Evolutionary conservation across 1,140 invertebrate genomes (phyloP), one percentile per base, ranked within the genome.

Genomic region (Pachyrhynchus sulphureomaculatus): DNA sequence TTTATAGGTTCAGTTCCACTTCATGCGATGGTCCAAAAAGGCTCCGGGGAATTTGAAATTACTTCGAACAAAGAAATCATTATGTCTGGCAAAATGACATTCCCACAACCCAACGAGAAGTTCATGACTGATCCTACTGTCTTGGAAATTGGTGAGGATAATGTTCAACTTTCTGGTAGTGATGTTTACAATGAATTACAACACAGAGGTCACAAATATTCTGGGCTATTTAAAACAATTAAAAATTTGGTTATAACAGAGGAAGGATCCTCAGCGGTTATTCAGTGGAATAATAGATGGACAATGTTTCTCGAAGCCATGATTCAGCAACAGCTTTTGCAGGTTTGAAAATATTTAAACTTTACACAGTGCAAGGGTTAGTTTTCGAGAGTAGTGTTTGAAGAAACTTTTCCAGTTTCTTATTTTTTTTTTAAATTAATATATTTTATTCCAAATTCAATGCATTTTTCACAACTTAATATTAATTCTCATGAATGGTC

Each of bases 181-280:
- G 95, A 98, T 73, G 83, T 98, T 49, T 98, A 99, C 75, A 96
- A 95, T 72, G 95, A 98, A 77, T 78, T 98, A 1, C 82, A 87
- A 69, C 82, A 97, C 2, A 82, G 95, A 70, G 95, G 95, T 0
- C 96, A 98, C 72, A 88, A 96, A 64, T 98, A 98, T 60, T 45
- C 64, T 2, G 70, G 67, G 15, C 20, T 56, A 3, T 76, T 67
- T 57, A 74, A 70, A 48, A 44, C 58, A 1, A 66, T 76, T 6
- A 74, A 75, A 54, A 63, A 37, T 20, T 23, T 76, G 20, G 65
- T 42, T 13, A 21, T 74, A 9, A 51, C 62, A 9, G 65, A 71
- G 49, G 60, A 74, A 60, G 74, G 72, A 9, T 68, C 67, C 4
- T 39, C 62, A 10, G 52, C 59, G 10, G 26, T 23, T 1, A 48